phyloP scores from a whole-genome alignment of 2,113 vertebrate genomes.

The Cyphomyrus plagiostoma region DNA sequence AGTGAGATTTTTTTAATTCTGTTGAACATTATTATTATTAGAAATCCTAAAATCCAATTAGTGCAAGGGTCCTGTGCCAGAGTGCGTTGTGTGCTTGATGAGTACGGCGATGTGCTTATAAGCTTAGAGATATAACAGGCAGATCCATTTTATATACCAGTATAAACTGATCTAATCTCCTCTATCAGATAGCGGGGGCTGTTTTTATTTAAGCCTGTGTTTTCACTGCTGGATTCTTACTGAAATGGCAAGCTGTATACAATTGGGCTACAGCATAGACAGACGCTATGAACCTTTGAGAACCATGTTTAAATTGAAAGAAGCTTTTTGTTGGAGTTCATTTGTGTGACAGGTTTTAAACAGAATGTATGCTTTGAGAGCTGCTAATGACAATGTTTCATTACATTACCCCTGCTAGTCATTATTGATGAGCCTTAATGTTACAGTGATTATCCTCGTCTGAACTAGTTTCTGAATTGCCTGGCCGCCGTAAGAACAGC shows the following conservation, averaged over 20 bases:
- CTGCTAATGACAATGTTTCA: not conserved
- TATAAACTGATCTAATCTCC: conserved; percentile 35
- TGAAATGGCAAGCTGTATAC: conserved; percentile 23
- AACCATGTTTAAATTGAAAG: conserved; percentile 8
- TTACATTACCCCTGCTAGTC: not conserved
- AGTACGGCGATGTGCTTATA: conserved; percentile 12
- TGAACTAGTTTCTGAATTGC: not conserved
- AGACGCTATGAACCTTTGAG: not conserved
- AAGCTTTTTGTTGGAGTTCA: conserved; percentile 4
- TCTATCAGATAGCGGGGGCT: conserved; percentile 25
- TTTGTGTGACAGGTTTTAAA: not conserved
- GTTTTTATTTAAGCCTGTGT: conserved; percentile 28
- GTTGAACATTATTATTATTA: not conserved
- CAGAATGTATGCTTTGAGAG: conserved; percentile 3
- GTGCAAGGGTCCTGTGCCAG: not conserved
- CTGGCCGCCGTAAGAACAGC: not conserved
- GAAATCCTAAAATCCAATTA: conserved; percentile 29
- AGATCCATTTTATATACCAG: conserved; percentile 30
- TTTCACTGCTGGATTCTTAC: conserved; percentile 27
- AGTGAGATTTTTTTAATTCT: not conserved
- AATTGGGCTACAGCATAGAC: conserved; percentile 16
- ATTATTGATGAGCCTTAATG: not conserved
- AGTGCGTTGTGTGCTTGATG: conserved; percentile 13
- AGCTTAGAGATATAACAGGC: conserved; percentile 26
- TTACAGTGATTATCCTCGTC: not conserved